Base-by-base conservation (phyloP, 2,888 invertebrate species). In the Pteria penguin region DNA sequence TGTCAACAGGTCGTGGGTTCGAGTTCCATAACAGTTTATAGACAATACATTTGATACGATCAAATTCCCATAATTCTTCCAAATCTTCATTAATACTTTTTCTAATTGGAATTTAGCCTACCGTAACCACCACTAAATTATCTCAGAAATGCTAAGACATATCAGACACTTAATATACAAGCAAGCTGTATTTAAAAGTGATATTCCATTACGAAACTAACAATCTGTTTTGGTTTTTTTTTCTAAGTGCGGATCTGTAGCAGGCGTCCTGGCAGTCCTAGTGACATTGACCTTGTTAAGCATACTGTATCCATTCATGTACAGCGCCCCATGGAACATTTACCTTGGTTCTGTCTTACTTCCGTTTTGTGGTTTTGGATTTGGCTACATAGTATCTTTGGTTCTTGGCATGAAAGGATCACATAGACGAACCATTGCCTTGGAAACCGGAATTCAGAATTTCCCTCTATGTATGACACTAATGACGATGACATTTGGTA, bases 381-480 rank as follows among this genome's bases (percentile, higher is more conserved):
- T 89, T n/a, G 90, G 89, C 1, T 89, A 84, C 72, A 31, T 80
- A 3, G 79, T 86, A 4, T 84, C 85, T 0, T 76, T 74, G 63
- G 29, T 88, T 5, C 85, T 80, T 60, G 75, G 87, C 4, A 82
- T 85, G 78, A 78, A 82, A 45, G 72, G 75, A 0, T 76, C 61
- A 4, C 81, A 76, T 8, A 63, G 88, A n/a, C 72, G 87, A 62
- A 89, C 90, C 2, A 84, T 90, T 36, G 87, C 87, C 61, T 81
- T 90, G 57, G 90, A 90, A 76, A 88, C 88, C 0, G 88, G 90
- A 11, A 85, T 89, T 31, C 89, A 90, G 63, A 90, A 90, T 72
- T 89, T 89, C 54, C 88, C 88, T 0, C 79, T 89, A 27, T 88
- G 89, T 18, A 83, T 90, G 76, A 89, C 89, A 4, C 79, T 90